These are phyloP conservation scores for Leguminivora glycinivorella DNA, from an alignment of 1,140 invertebrate species.

Conservation along the genomic window DNA sequence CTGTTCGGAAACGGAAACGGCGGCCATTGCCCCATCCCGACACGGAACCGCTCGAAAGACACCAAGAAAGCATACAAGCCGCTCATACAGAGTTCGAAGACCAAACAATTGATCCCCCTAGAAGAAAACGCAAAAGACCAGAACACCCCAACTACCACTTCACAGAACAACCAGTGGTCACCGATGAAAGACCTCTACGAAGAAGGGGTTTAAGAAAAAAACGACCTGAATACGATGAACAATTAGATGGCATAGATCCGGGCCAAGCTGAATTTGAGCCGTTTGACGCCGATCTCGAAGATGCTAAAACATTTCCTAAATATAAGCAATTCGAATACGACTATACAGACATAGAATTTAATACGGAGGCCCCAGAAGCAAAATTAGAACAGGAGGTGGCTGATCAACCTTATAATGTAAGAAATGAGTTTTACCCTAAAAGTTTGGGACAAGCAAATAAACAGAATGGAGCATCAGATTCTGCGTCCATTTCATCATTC, in stretches of 20 bases:
- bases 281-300: background rate
- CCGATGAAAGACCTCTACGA: constrained; percentile 49
- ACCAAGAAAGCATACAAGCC: constrained; percentile 7
- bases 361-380: background rate
- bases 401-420: background rate
- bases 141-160: constrained; percentile 46
- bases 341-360: background rate
- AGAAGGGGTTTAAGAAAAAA: constrained; percentile 69
- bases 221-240: constrained; percentile 37
- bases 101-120: constrained; percentile 41
- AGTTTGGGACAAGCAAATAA: background rate
- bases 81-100: background rate
- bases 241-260: constrained; percentile 26
- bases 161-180: constrained; percentile 44
- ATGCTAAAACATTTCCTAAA: background rate
- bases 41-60: constrained; percentile 49
- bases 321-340: background rate
- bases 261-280: constrained; percentile 56
- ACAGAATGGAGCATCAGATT: background rate
- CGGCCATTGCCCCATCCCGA: constrained; percentile 54
- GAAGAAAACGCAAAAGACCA: constrained; percentile 56
- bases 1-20: constrained; percentile 77
- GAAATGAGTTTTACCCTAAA: background rate
- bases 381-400: background rate
- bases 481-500: background rate